Evolutionary conservation across 2,797 vertebrate species (phyloP).

Genomic region (Myotis vivesi): DNA sequence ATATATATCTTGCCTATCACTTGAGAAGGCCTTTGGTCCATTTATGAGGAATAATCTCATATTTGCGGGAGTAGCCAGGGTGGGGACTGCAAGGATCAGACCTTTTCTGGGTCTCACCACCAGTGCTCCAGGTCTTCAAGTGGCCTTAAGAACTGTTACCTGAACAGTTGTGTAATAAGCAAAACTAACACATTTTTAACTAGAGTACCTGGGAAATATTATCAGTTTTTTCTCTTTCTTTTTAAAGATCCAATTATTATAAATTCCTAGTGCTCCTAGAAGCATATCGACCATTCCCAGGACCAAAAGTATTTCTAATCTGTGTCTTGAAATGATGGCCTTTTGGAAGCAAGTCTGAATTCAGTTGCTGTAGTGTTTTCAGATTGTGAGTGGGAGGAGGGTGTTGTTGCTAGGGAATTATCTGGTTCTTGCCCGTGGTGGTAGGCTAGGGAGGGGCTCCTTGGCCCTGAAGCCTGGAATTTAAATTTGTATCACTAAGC

Average conservation of each 20-base stretch:
- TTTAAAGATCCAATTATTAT: background rate
- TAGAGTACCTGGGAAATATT: background rate
- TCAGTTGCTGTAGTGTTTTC: background rate
- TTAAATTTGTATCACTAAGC: background rate
- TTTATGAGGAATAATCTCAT: background rate
- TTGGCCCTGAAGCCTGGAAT: background rate
- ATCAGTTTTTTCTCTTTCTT: background rate
- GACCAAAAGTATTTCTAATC: background rate
- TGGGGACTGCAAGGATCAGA: background rate
- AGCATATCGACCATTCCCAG: background rate
- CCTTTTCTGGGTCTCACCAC: background rate
- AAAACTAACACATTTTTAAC: background rate
- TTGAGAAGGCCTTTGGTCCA: background rate
- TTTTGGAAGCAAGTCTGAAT: background rate
- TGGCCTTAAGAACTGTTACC: background rate
- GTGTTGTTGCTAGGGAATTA: background rate
- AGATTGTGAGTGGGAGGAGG: background rate
- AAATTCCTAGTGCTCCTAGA: background rate
- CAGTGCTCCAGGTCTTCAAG: background rate
- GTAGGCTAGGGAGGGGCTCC: background rate
- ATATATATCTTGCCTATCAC: background rate
- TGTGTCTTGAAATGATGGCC: background rate
- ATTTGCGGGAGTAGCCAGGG: background rate
- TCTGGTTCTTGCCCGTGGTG: background rate
- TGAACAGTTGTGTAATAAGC: background rate